Conservation (phyloP, 2,113 vertebrate genomes). For the Poeciliopsis turrubarensis region DNA sequence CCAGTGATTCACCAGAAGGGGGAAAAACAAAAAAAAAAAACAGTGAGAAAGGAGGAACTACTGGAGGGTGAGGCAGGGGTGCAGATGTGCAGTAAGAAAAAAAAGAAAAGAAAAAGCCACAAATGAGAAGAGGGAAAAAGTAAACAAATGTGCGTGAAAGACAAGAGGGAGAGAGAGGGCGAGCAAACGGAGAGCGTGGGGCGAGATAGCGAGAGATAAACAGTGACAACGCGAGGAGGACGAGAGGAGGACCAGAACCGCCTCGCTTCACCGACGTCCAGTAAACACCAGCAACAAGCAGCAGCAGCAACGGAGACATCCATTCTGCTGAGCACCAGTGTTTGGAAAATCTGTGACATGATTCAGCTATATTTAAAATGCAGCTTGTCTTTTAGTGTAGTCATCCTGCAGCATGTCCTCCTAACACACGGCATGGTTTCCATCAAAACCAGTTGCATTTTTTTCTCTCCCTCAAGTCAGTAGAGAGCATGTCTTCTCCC, state of each 20-base stretch:
- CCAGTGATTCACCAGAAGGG: conserved; percentile 45
- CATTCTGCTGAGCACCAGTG: conserved; percentile 33
- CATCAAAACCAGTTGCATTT: not conserved
- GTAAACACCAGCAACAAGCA: conserved; percentile 18
- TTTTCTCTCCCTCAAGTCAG: not conserved
- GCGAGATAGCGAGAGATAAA: conserved; percentile 52
- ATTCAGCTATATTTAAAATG: conserved; percentile 43
- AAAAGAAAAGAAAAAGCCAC: not conserved
- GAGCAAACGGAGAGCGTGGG: conserved; percentile 17
- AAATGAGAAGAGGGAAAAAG: conserved; percentile 36
- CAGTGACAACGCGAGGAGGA: conserved; percentile 27
- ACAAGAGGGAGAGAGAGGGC: conserved; percentile 39
- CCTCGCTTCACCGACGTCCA: conserved; percentile 30
- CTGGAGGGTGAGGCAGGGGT: not conserved
- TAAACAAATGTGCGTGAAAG: conserved; percentile 47
- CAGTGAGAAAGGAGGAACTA: conserved; percentile 34
- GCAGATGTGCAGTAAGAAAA: not conserved
- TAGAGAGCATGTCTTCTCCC: not conserved
- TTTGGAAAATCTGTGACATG: conserved; percentile 43
- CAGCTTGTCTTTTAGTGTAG: conserved; percentile 25
- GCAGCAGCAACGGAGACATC: conserved; percentile 30
- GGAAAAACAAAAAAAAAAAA: not conserved
- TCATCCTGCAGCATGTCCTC: conserved; percentile 3
- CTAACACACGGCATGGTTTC: conserved; percentile 17
- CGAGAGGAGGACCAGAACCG: conserved; percentile 20